Conservation (phyloP, 2,888 invertebrate genomes). For the Drosophila antonietae region DNA sequence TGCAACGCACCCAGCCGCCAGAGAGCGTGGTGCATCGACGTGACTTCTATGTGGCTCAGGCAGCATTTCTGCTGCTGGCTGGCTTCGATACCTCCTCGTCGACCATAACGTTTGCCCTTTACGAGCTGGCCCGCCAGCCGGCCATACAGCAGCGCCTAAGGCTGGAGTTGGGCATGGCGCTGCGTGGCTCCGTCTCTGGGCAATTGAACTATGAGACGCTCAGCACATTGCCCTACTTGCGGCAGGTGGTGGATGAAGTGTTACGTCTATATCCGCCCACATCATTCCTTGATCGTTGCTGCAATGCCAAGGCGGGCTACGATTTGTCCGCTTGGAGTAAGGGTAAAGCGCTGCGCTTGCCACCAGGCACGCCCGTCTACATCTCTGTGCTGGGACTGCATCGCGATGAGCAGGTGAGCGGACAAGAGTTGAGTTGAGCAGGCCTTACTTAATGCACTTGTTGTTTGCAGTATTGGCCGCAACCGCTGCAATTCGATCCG, state of each 20-base stretch:
- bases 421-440: neutral
- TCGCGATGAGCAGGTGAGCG: slow-evolving; percentile 76
- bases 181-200: slow-evolving; percentile 67
- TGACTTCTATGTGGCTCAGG: slow-evolving; percentile 81
- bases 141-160: slow-evolving; percentile 82
- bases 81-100: slow-evolving; percentile 83
- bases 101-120: slow-evolving; percentile 84
- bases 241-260: slow-evolving; percentile 83
- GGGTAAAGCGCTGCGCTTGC: slow-evolving; percentile 53
- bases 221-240: slow-evolving; percentile 84
- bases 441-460: neutral
- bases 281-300: slow-evolving; percentile 81
- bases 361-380: slow-evolving; percentile 80
- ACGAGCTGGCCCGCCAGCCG: slow-evolving; percentile 83
- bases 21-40: slow-evolving; percentile 62
- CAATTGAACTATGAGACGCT: slow-evolving; percentile 83
- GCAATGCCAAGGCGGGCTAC: slow-evolving; percentile 68
- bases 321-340: slow-evolving; percentile 66
- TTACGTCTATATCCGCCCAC: slow-evolving; percentile 82
- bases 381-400: slow-evolving; percentile 81
- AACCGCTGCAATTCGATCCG: slow-evolving; percentile 78
- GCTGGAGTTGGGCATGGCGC: slow-evolving; percentile 81
- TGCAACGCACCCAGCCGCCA: slow-evolving; percentile 73
- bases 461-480: slow-evolving; percentile 71
- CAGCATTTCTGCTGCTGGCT: slow-evolving; percentile 79